Percentiles rank a stretch among this genome's conserved stretches.
Evolutionary conservation across 2,888 invertebrate genomes (phyloP).

Genomic region (Muschampia plurimacula): DNA sequence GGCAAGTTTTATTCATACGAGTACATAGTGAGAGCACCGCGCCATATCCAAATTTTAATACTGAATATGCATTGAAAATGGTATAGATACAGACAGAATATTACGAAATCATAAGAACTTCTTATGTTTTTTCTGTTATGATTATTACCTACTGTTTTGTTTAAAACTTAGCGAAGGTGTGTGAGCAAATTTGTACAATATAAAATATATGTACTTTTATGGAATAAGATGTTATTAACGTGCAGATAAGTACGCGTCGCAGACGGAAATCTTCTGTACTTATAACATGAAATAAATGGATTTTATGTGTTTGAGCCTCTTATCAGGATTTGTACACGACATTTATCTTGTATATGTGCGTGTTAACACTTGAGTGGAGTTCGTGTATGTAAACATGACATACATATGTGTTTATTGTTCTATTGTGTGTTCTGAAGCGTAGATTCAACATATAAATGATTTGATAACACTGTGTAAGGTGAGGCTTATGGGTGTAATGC

Average conservation of each 20-base stretch:
- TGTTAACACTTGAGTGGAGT: constrained; percentile 40
- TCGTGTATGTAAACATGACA: constrained; percentile 13
- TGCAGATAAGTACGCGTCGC: background rate
- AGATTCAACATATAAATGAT: constrained; percentile 6
- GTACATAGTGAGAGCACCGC: background rate
- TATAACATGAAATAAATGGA: background rate
- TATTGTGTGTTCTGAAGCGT: background rate
- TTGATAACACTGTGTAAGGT: background rate
- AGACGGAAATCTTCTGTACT: background rate
- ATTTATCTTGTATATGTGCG: constrained; percentile 32
- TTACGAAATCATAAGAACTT: too few relatives aligned
- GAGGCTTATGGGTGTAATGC: background rate
- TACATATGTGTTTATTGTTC: background rate
- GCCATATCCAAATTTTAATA: too few relatives aligned
- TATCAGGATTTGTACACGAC: constrained; percentile 18
- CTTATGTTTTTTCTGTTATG: too few relatives aligned
- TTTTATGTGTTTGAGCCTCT: background rate
- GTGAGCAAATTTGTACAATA: background rate
- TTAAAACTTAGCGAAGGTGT: too few relatives aligned
- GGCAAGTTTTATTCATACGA: background rate
- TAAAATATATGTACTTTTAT: background rate
- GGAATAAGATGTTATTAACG: too few relatives aligned
- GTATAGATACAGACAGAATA: too few relatives aligned
- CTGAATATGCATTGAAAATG: too few relatives aligned
- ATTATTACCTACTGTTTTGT: too few relatives aligned